Evolutionary conservation across 2,797 vertebrate species (phyloP), one percentile per base, ranked within the genome.

Genomic region (Pachyuromys duprasi): DNA sequence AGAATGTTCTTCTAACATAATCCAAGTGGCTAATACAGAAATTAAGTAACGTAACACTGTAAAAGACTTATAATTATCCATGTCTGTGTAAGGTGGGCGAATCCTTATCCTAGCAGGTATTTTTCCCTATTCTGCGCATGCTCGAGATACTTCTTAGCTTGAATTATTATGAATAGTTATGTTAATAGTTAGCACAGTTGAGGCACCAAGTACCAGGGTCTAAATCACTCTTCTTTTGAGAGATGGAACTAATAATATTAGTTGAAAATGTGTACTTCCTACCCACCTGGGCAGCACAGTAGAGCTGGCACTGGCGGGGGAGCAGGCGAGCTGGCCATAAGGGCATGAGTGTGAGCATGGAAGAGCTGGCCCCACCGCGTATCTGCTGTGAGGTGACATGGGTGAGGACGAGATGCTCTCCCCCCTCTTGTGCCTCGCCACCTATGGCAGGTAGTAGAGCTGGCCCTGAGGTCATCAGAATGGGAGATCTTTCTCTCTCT

Each of bases 1-100:
- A 90, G 83, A 96, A 78, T 3, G 5, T 28, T 92, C 89, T 90
- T 92, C 28, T 31, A 75, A 60, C 15, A 22, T 89, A 75, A 83
- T 57, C 24, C 11, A 62, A 84, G 12, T 36, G 86, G 24, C 11
- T 89, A 93, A 87, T 55, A 28, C 60, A 28, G 20, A 92, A 81
- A 14, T 76, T 63, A 87, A 84, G 24, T 76, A 67, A 80, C 63
- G 33, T 42, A 78, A 74, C 33, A 3, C 20, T 55, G 2, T 75
- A 60, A 76, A 65, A 62, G 79, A 72, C 36, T 60, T 94, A 62
- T 36, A 81, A n/a, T 13, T 57, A 62, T 15, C 36, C 70, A 28
- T 12, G 12, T 62, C 22, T 81, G 57, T 28, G 9, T 7, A 31
- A 78, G 57, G 17, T 39, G 15, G 17, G 31, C 67, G 14, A 88